phyloP scores from a whole-genome alignment of 2,113 vertebrate genomes.

The Atrichornis clamosus region DNA sequence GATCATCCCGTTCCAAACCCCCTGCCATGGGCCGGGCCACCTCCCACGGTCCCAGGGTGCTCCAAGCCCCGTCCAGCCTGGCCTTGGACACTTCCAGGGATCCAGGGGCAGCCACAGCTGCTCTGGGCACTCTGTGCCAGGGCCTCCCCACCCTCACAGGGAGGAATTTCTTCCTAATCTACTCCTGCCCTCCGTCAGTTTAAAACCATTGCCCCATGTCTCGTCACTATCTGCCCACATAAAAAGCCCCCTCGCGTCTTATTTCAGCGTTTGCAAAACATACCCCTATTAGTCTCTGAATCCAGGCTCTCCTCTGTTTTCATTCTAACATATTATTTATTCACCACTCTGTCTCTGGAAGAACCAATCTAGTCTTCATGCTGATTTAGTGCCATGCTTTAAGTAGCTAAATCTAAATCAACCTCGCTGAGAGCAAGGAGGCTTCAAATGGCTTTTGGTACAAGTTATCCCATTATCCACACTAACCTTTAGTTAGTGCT shows the following conservation, averaged over 20 bases:
- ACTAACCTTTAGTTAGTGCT: neutral
- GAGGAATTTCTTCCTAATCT: fast-evolving
- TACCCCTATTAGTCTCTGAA: neutral
- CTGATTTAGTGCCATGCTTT: neutral
- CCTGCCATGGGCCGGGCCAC: fast-evolving
- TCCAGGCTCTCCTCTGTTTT: neutral
- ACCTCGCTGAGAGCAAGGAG: neutral
- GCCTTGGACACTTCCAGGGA: neutral
- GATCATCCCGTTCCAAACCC: fast-evolving
- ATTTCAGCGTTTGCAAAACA: neutral
- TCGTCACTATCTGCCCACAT: neutral
- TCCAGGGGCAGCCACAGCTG: fast-evolving
- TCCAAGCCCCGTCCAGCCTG: fast-evolving
- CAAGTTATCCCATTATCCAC: neutral
- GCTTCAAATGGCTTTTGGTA: neutral
- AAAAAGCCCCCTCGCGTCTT: neutral
- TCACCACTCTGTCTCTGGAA: neutral
- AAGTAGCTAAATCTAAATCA: neutral
- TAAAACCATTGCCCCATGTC: neutral
- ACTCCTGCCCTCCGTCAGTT: neutral
- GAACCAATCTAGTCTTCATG: neutral
- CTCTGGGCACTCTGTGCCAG: fast-evolving
- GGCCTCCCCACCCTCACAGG: fast-evolving
- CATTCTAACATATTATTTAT: neutral
- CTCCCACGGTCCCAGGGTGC: neutral